phyloP scores from a whole-genome alignment of 2,888 invertebrate genomes.

The Campaea margaritaria region DNA sequence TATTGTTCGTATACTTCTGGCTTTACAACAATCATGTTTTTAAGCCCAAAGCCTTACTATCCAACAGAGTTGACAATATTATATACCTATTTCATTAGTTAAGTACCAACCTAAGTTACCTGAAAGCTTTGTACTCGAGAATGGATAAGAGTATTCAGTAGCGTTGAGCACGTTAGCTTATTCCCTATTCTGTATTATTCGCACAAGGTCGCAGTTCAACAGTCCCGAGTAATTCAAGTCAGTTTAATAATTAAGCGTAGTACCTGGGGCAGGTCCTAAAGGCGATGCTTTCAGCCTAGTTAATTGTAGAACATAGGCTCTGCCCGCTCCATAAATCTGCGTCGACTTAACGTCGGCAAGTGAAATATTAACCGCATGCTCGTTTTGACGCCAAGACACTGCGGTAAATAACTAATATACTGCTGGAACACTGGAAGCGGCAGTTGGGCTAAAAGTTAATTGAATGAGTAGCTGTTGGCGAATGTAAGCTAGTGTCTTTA shows the following conservation, averaged over 20 bases:
- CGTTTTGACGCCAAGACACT: conserved; percentile 73
- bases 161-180: background rate
- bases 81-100: background rate
- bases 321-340: conserved; percentile 75
- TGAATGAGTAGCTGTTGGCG: no score
- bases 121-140: background rate
- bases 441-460: conserved; percentile 4
- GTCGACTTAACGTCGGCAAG: conserved; percentile 79
- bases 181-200: conserved; percentile 12
- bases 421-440: conserved; percentile 48
- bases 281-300: conserved; percentile 55
- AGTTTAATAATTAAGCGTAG: conserved; percentile 32
- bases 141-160: background rate
- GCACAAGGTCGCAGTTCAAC: conserved; percentile 18
- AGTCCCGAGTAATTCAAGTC: conserved; percentile 27
- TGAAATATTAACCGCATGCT: conserved; percentile 82
- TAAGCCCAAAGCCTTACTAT: no score
- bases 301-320: conserved; percentile 80
- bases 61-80: no score
- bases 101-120: background rate
- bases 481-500: no score
- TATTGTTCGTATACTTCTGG: no score
- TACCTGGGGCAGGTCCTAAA: conserved; percentile 36
- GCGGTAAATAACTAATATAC: conserved; percentile 72
- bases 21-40: no score